A percentile compares a stretch with the other conserved stretches of the same genome.
Conservation (phyloP, 2,113 vertebrate species). For the Oreotragus oreotragus region DNA sequence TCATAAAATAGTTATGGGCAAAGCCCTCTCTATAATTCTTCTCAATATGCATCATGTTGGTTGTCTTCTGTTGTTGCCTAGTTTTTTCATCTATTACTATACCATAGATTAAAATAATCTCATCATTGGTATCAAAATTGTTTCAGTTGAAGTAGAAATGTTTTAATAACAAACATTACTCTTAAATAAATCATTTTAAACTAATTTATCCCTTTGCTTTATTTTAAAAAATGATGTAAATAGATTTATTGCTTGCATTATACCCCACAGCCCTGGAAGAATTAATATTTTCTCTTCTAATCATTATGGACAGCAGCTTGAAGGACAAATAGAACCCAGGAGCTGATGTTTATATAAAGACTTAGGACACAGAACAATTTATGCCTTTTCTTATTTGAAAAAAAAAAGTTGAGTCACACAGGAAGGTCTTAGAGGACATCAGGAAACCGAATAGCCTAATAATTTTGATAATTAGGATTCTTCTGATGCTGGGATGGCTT, state of each 20-base stretch:
- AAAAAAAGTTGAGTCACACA: background rate
- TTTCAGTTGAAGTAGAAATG: background rate
- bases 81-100: background rate
- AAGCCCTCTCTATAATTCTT: background rate
- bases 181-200: slow-evolving; percentile 9
- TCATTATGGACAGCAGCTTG: background rate
- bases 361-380: background rate
- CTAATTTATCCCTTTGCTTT: background rate
- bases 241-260: background rate
- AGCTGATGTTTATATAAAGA: background rate
- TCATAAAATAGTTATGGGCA: background rate
- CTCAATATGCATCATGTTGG: background rate
- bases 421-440: background rate
- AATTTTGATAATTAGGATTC: background rate
- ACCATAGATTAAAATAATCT: background rate
- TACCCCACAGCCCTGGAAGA: background rate
- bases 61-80: background rate
- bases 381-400: background rate
- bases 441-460: background rate
- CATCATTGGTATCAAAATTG: background rate
- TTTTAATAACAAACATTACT: slow-evolving; percentile 3
- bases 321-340: background rate
- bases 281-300: slow-evolving; percentile 17
- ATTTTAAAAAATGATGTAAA: background rate
- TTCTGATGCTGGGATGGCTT: background rate